Conservation (phyloP, 2,888 invertebrate genomes). For the Alsophila aescularia region DNA sequence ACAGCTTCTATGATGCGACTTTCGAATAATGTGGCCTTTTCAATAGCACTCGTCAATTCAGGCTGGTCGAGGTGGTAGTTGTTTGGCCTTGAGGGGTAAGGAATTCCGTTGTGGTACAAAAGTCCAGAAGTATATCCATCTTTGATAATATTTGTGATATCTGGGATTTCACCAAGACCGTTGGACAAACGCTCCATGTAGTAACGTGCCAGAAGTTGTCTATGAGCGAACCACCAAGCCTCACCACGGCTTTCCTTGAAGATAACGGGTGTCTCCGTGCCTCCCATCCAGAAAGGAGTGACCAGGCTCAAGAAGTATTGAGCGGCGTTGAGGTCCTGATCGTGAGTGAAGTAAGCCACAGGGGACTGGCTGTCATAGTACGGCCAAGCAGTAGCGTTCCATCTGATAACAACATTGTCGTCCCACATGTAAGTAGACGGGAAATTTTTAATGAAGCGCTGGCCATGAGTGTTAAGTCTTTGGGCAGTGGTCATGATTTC, state of each 20-base stretch:
- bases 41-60: conserved; percentile 67
- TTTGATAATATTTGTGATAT: conserved; percentile 76
- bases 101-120: conserved; percentile 86
- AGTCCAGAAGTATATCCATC: conserved; percentile 87
- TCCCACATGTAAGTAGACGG: conserved; percentile 64
- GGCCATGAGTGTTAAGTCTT: conserved; percentile 79
- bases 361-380: conserved; percentile 82
- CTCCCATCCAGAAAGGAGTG: conserved; percentile 87
- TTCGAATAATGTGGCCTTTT: conserved; percentile 78
- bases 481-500: conserved; percentile 87
- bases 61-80: conserved; percentile 79
- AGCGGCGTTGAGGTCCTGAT: conserved; percentile 87
- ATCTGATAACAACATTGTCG: conserved; percentile 81
- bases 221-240: conserved; percentile 66
- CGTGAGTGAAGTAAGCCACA: conserved; percentile 89
- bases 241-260: conserved; percentile 33
- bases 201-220: conserved; percentile 88
- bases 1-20: conserved; percentile 85
- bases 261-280: conserved; percentile 77
- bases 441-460: conserved; percentile 57
- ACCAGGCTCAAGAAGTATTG: conserved; percentile 86
- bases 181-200: conserved; percentile 90
- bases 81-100: conserved; percentile 86
- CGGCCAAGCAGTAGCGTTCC: conserved; percentile 86
- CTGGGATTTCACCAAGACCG: conserved; percentile 86